A percentile compares a stretch with the other conserved stretches of the same genome.
Conservation (phyloP, 2,113 vertebrate species). For the Heterotis niloticus region DNA sequence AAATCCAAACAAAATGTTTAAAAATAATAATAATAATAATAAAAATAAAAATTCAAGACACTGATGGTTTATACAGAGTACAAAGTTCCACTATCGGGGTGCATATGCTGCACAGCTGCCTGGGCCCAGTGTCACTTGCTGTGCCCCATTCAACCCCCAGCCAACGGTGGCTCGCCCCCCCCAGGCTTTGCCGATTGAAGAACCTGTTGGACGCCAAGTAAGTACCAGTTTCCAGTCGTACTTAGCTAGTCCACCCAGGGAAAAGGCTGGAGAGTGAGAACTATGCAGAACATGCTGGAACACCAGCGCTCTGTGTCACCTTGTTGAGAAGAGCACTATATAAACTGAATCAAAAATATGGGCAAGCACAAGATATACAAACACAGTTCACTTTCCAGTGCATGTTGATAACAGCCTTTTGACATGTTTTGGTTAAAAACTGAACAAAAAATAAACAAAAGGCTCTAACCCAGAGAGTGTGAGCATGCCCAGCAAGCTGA, state of each 20-base stretch:
- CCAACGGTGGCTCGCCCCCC: conserved; percentile 44
- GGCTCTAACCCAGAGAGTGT: conserved; percentile 33
- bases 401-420: conserved; percentile 57
- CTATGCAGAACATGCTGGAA: conserved; percentile 52
- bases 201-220: conserved; percentile 34
- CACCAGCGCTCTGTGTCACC: conserved; percentile 12
- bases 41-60: conserved; percentile 61
- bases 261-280: conserved; percentile 52
- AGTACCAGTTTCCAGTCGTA: conserved; percentile 46
- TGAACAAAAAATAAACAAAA: conserved; percentile 39
- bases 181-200: conserved; percentile 56
- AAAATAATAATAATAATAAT: conserved; percentile 55
- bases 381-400: conserved; percentile 72
- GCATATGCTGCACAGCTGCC: conserved; percentile 26
- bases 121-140: conserved; percentile 27
- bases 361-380: conserved; percentile 51
- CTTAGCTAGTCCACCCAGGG: conserved; percentile 39
- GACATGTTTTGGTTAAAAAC: conserved; percentile 38
- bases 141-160: conserved; percentile 15
- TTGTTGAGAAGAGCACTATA: too few species aligned
- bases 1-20: conserved; percentile 57
- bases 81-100: conserved; percentile 45
- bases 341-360: background rate
- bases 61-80: conserved; percentile 61
- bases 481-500: conserved; percentile 10